Evolutionary conservation across 2,888 invertebrate species (phyloP).

Genomic region (Cheilosia grossa): DNA sequence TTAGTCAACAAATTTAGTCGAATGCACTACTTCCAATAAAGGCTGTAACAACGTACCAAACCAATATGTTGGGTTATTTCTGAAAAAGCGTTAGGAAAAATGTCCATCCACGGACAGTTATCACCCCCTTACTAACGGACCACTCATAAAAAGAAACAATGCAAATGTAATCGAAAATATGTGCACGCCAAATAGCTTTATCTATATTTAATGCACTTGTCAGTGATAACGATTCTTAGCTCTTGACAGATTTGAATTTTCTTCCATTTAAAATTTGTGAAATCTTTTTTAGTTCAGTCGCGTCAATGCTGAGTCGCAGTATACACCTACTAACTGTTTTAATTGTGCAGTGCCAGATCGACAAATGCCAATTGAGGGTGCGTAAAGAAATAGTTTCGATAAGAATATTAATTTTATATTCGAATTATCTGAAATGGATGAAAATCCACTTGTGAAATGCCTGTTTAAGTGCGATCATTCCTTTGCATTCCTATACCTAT

Average conservation of each 20-base stretch:
- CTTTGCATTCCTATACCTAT: too few species aligned
- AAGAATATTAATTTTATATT: not conserved
- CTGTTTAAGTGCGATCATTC: too few species aligned
- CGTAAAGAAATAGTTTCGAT: not conserved
- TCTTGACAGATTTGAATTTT: slow-evolving; percentile 21
- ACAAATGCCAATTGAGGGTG: not conserved
- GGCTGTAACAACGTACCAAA: too few species aligned
- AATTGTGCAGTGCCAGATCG: not conserved
- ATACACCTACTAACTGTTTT: not conserved
- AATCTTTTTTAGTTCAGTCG: not conserved
- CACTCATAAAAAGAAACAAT: not conserved
- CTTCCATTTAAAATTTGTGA: not conserved
- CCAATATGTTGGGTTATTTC: too few species aligned
- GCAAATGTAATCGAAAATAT: not conserved
- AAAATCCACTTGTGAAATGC: too few species aligned
- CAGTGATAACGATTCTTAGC: slow-evolving; percentile 9
- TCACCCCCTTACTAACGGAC: not conserved
- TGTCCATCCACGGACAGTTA: too few species aligned
- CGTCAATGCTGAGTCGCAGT: not conserved
- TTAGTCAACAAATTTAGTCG: too few species aligned
- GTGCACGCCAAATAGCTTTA: slow-evolving; percentile 9
- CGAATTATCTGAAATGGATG: too few species aligned
- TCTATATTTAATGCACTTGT: slow-evolving; percentile 21
- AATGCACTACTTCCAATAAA: too few species aligned
- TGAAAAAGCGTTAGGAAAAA: too few species aligned